Evolutionary conservation across 92 coral and sea anemone genomes (phyloP).

Genomic region (Plumapathes pennacea): DNA sequence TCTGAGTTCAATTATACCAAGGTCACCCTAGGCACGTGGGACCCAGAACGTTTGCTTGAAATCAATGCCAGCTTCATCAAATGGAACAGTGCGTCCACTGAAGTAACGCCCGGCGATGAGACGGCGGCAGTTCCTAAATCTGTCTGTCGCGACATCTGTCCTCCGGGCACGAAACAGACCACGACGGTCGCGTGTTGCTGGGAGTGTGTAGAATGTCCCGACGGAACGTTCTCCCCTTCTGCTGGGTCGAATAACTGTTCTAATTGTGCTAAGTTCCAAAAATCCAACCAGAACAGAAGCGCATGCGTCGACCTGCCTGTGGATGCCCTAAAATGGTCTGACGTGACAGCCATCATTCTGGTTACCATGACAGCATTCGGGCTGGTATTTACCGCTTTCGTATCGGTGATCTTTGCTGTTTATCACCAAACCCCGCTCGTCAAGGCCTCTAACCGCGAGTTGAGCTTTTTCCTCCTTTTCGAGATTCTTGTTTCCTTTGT

Average conservation of each 20-base stretch:
- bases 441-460: conserved; percentile 60
- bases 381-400: conserved; percentile 22
- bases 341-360: conserved; percentile 45
- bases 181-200: conserved; percentile 65
- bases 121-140: conserved; percentile 44
- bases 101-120: neutral
- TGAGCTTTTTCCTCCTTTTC: conserved; percentile 33
- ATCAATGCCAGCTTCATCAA: conserved; percentile 30
- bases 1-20: conserved; percentile 10
- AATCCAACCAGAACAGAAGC: conserved; percentile 39
- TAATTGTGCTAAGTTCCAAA: conserved; percentile 42
- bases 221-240: conserved; percentile 31
- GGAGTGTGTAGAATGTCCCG: conserved; percentile 70
- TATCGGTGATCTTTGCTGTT: conserved; percentile 17
- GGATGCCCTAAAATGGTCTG: conserved; percentile 52
- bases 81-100: conserved; percentile 32
- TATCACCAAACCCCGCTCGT: conserved; percentile 58
- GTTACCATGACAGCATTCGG: conserved; percentile 36
- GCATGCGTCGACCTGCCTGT: conserved; percentile 61
- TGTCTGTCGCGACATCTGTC: conserved; percentile 59
- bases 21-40: conserved; percentile 60
- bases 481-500: conserved; percentile 45
- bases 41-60: conserved; percentile 18
- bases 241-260: conserved; percentile 54
- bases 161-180: conserved; percentile 65